Conservation (phyloP, 2,797 vertebrate species). For the Clarias platycephalus region DNA sequence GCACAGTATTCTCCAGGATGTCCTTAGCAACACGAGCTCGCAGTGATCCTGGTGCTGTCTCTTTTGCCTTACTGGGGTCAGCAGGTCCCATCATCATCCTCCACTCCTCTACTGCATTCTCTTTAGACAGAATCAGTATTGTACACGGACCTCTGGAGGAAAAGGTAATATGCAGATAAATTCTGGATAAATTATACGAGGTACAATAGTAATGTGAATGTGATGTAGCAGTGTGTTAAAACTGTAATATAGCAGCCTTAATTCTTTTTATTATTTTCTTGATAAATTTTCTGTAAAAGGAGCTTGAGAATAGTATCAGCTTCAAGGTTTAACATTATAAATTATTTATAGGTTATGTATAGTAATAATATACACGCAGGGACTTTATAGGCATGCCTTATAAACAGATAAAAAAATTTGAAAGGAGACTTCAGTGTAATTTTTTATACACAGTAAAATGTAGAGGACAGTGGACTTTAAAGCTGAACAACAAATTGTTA, state of each 20-base stretch:
- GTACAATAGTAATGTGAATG: neutral
- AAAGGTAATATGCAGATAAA: neutral
- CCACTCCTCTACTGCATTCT: conserved; percentile 90
- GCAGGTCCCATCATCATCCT: conserved; percentile 83
- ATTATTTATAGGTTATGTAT: neutral
- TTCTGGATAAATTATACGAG: neutral
- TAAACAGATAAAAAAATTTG: too few relatives aligned
- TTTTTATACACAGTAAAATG: neutral
- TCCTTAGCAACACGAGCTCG: conserved; percentile 80
- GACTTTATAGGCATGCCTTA: too few relatives aligned
- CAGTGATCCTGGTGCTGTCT: conserved; percentile 75
- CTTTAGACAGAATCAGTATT: conserved; percentile 83
- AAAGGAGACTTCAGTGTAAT: neutral
- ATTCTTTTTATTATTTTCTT: too few relatives aligned
- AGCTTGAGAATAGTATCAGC: neutral
- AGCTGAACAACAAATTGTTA: neutral
- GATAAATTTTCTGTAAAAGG: neutral
- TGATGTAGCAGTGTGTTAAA: neutral
- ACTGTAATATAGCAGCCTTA: neutral
- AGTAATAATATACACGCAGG: neutral
- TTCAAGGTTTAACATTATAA: neutral
- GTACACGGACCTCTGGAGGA: conserved; percentile 79
- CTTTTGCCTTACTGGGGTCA: conserved; percentile 80
- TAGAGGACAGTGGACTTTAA: neutral
- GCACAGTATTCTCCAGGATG: conserved; percentile 83